Evolutionary conservation across 1,140 invertebrate species (phyloP), one percentile per base, ranked within the genome.

Genomic region (Adoxophyes honmai): DNA sequence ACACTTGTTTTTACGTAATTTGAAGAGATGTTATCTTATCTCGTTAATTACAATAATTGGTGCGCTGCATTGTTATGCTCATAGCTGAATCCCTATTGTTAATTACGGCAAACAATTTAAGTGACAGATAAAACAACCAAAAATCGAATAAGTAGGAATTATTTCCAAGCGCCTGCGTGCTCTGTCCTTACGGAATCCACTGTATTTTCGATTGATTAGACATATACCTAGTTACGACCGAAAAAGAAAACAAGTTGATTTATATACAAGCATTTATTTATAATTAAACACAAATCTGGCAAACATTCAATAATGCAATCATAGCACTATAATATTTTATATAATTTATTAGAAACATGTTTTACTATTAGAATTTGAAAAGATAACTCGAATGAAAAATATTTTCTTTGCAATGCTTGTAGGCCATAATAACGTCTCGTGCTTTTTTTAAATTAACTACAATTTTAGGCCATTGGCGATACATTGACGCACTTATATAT

Each of bases 261-360:
- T 84, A 85, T 87, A 82, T 87, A 87, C 84, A 87, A 87, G 84
- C 84, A 75, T 87, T 83, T 87, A 85, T 82, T 81, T 77, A 79
- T 84, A 85, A 79, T 81, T 75, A 80, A 87, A 86, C 81, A 80
- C 75, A 87, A 87, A 84, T 57, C 55, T 81, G 80, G 84, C 81
- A 82, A 84, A 87, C 78, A 81, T 83, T 80, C 77, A 87, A 75
- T 84, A 82, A 85, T 82, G 78, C 78, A 78, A 79, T 78, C 75
- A 83, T 81, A 85, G 82, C 79, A 77, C 78, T 87, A 84, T 56
- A 28, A 35, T 68, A 60, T 73, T 77, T 74, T 74, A 71, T 76
- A 66, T 69, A 81, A 81, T 73, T 84, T 81, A 81, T 78, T 74
- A 57, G 72, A 81, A 86, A 75, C 52, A 62, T 76, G 54, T 60